Percentiles rank a stretch among this genome's conserved stretches.
Evolutionary conservation across 1,140 invertebrate species (phyloP).

Genomic region (Scylla paramamosain): DNA sequence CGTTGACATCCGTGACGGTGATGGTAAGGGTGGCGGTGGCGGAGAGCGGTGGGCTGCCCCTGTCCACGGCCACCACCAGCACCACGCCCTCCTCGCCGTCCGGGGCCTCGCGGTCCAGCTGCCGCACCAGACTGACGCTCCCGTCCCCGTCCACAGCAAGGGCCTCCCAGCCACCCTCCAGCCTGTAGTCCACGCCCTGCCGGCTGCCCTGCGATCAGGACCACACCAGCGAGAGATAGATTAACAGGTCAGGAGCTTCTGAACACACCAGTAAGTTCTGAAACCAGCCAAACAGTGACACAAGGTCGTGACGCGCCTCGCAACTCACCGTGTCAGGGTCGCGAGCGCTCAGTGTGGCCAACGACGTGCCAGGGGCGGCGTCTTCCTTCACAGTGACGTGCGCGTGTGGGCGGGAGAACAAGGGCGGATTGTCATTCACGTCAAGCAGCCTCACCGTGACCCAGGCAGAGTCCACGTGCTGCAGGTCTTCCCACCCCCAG

Average conservation of each 20-base stretch:
- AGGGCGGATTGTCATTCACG: constrained; percentile 40
- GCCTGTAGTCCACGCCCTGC: constrained; percentile 36
- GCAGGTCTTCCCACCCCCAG: background rate
- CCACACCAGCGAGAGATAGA: too few species aligned
- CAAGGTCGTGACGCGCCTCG: background rate
- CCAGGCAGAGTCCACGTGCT: constrained; percentile 35
- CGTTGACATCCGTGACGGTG: constrained; percentile 39
- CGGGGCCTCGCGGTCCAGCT: background rate
- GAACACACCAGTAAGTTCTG: too few species aligned
- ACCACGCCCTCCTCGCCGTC: background rate
- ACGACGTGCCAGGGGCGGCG: constrained; percentile 11
- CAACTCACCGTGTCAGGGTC: constrained; percentile 44
- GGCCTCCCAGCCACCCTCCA: constrained; percentile 3
- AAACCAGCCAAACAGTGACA: too few species aligned
- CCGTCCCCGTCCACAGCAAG: constrained; percentile 8
- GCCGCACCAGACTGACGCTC: background rate
- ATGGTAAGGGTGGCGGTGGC: constrained; percentile 27
- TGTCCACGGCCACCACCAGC: background rate
- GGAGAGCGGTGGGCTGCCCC: background rate
- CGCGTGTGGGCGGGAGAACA: constrained; percentile 38
- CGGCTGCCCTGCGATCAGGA: background rate
- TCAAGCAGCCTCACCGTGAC: background rate
- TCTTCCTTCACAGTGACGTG: constrained; percentile 44
- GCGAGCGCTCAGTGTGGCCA: constrained; percentile 28
- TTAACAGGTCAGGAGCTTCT: too few species aligned